Evolutionary conservation across 53 echinoderm and acorn worm species (phyloP).

Genomic region (Echinarachnius parma): DNA sequence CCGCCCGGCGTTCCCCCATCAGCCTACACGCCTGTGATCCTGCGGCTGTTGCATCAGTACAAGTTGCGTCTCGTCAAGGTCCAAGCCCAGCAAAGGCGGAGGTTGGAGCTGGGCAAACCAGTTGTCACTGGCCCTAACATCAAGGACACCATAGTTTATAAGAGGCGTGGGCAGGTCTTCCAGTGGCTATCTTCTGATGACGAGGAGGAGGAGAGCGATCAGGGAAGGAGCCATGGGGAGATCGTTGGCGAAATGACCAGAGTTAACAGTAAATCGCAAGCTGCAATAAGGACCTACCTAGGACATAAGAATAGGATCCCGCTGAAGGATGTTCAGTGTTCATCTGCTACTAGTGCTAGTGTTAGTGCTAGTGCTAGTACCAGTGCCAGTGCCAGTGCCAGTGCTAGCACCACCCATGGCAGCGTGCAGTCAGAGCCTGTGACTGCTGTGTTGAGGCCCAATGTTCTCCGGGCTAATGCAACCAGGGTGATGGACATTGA

Average conservation of each 20-base stretch:
- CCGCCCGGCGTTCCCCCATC: slow-evolving; percentile 40
- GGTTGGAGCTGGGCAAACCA: slow-evolving; percentile 52
- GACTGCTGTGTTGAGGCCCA: slow-evolving; percentile 2
- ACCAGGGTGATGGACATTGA: background rate
- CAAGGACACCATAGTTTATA: slow-evolving; percentile 53
- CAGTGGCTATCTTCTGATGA: slow-evolving; percentile 23
- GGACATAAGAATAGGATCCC: background rate
- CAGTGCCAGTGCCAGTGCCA: background rate
- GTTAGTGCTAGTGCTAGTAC: too few species aligned
- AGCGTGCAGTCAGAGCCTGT: background rate
- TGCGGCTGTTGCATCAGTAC: slow-evolving; percentile 67
- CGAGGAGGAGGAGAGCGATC: background rate
- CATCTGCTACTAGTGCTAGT: too few species aligned
- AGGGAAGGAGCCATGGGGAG: background rate
- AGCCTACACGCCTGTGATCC: slow-evolving; percentile 63
- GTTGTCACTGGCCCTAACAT: slow-evolving; percentile 60
- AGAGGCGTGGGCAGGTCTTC: slow-evolving; percentile 60
- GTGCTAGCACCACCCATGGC: background rate
- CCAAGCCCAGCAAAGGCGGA: slow-evolving; percentile 38
- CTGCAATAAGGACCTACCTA: too few species aligned
- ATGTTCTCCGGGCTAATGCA: slow-evolving; percentile 6
- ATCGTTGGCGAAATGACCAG: background rate
- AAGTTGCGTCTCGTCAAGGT: slow-evolving; percentile 43
- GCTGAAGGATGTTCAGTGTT: background rate
- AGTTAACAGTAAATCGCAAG: too few species aligned